Base-by-base conservation (phyloP, 2,888 invertebrate genomes). In the Autographa pulchrina region DNA sequence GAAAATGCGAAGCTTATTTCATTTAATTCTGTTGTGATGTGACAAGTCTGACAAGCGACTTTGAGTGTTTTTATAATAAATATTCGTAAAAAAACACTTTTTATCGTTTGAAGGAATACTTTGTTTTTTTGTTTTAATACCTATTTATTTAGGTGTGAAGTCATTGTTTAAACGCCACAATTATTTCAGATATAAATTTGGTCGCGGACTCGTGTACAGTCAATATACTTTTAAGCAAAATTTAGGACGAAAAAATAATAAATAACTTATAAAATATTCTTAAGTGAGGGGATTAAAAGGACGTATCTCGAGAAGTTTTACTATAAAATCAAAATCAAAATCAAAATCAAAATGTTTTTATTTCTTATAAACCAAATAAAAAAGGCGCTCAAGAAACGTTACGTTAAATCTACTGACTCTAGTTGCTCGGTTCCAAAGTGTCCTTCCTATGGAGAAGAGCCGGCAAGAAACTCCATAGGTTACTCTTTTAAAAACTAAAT, bases 1-100 rank as follows among this genome's bases (percentile, higher is more conserved):
- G 91, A 91, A 92, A 92, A 92, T 90, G 85, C 88, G 88, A 88
- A 85, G 89, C 90, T 91, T 92, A 90, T 93, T 92, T 90, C 87
- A 88, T 93, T 91, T 90, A 88, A 91, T 90, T 90, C 83, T 84
- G 86, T 88, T 84, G 80, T 86, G 84, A 85, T 85, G 81, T 79
- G 83, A 84, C 82, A 78, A 82, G 69, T 78, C 76, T 86, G 86
- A 86, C 86, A 85, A 83, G 77, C 79, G 79, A 72, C 82, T 80
- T 83, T 74, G 70, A 80, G 78, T 80, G 78, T 85, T 84, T 85
- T 81, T 81, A 85, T 83, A 76, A 83, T 79, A 78, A 85, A 84
- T 69, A 66, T 62, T 67, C 70, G 65, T 63, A 54, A 73, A 73
- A 75, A 76, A 78, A 71, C 13, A 13, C 25, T 65, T 69, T 64